phyloP scores from a whole-genome alignment of 1,140 invertebrate species.

The Oncopeltus fasciatus region DNA sequence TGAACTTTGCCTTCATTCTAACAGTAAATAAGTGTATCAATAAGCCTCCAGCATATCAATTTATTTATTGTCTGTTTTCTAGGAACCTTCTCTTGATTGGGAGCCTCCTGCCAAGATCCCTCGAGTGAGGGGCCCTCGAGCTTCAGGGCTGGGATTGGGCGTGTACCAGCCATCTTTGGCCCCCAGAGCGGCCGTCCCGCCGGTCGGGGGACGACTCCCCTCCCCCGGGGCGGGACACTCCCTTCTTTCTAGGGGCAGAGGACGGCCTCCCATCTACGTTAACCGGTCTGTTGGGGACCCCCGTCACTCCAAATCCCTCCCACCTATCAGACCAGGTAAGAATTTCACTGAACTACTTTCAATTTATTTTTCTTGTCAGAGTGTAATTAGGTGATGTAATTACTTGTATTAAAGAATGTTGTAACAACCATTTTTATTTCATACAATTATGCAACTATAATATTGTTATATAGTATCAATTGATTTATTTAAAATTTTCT shows the following conservation, averaged over 20 bases:
- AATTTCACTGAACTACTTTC: no score
- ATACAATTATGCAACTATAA: no score
- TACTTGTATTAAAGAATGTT: no score
- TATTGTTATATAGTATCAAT: no score
- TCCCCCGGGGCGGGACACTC: slow-evolving; percentile 26
- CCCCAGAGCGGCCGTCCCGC: slow-evolving; percentile 31
- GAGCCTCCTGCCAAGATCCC: slow-evolving; percentile 86
- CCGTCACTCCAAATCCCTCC: background rate
- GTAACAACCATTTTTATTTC: no score
- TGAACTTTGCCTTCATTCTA: no score
- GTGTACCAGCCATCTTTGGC: slow-evolving; percentile 26
- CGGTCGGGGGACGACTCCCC: slow-evolving; percentile 28
- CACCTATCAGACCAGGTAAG: slow-evolving; percentile 20
- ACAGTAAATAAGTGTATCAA: no score
- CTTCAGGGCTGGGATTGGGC: slow-evolving; percentile 30
- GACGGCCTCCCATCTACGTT: slow-evolving; percentile 28
- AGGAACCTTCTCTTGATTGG: slow-evolving; percentile 73
- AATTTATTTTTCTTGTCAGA: no score
- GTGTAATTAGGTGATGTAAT: no score
- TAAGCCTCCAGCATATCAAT: no score
- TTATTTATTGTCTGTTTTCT: no score
- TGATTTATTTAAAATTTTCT: no score
- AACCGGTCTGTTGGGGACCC: slow-evolving; percentile 17
- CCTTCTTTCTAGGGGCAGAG: slow-evolving; percentile 27
- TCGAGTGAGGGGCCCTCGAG: slow-evolving; percentile 37